Base-by-base conservation (phyloP, 2,888 invertebrate species). In the Tryphoninae sp. region DNA sequence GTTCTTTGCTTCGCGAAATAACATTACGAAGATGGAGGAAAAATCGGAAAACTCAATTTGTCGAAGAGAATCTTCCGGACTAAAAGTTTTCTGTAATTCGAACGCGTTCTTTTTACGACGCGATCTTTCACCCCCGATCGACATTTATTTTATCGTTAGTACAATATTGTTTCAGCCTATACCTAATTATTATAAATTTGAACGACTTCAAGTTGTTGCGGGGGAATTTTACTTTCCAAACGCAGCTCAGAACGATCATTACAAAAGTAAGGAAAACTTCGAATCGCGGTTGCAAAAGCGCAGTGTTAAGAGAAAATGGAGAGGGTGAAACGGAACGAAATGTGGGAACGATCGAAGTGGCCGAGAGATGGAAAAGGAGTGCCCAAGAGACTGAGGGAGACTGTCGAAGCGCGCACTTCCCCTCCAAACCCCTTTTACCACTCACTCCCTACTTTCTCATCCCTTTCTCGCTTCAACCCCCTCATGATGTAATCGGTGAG, bases 401-500 rank as follows among this genome's bases (percentile, higher is more conserved):
- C 86, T 86, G 85, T 86, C 86, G 83, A 53, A 65, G 62, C 42
- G 45, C 51, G 51, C 23, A 23, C 22, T 51, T 68, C 53, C 51
- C 16, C 45, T 59, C 59, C 19, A 6, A 33, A 3, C 33, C 33
- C 33, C 33, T 0, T 33, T 33, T 6, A 3, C 33, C 33, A 33
- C 51, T 53, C 19, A 55, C n/a, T 74, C 40, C 40, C 49, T 76
- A 69, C 40, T 71, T 58, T 61, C 26, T 42, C 33, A 45, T 61
- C 58, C 51, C 13, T 59, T 22, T 59, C 16, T 53, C 69, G 69
- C 45, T 55, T 74, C 64, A 42, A 26, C 9, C 51, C 55, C 78
- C 45, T 72, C 51, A 33, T 67, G 81, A 75, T 83, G 85, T 89
- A 87, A 88, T 88, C 87, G 87, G 61, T 79, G 83, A 83, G 84